Percentiles rank a stretch among this genome's conserved stretches.
phyloP scores from a whole-genome alignment of 2,113 vertebrate species.

The Hylia prasina region DNA sequence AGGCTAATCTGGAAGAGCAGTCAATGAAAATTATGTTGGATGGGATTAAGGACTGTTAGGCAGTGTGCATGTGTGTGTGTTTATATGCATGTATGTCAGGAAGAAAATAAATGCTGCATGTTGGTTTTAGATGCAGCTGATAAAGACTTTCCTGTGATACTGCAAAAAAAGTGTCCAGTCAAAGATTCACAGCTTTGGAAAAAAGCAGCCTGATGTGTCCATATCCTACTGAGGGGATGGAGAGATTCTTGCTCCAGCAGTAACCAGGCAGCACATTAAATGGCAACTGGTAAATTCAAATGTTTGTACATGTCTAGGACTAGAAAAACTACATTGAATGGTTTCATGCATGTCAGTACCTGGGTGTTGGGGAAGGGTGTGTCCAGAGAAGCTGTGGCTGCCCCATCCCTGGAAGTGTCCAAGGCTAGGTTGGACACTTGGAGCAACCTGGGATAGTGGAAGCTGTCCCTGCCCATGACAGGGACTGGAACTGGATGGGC shows the following conservation, averaged over 20 bases:
- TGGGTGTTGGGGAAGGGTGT: rapidly evolving
- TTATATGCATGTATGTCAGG: neutral
- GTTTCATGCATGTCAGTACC: neutral
- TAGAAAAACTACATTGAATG: neutral
- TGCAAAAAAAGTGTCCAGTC: neutral
- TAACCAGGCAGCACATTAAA: neutral
- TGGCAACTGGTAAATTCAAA: neutral
- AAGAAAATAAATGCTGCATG: neutral
- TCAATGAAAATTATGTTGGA: neutral
- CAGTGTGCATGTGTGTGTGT: neutral
- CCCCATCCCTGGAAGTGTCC: neutral
- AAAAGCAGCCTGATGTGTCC: neutral
- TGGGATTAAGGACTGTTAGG: neutral
- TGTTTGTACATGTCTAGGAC: neutral
- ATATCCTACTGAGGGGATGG: neutral
- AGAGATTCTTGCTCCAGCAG: neutral
- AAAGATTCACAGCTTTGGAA: neutral
- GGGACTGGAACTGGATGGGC: neutral
- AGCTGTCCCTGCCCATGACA: neutral
- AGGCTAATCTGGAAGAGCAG: neutral
- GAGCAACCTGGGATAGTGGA: neutral
- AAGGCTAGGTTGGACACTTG: neutral
- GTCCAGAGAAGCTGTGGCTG: neutral
- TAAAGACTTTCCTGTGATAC: neutral
- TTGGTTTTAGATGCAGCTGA: neutral